Evolutionary conservation across 1,140 invertebrate species (phyloP).

Genomic region (Grapholita molesta): DNA sequence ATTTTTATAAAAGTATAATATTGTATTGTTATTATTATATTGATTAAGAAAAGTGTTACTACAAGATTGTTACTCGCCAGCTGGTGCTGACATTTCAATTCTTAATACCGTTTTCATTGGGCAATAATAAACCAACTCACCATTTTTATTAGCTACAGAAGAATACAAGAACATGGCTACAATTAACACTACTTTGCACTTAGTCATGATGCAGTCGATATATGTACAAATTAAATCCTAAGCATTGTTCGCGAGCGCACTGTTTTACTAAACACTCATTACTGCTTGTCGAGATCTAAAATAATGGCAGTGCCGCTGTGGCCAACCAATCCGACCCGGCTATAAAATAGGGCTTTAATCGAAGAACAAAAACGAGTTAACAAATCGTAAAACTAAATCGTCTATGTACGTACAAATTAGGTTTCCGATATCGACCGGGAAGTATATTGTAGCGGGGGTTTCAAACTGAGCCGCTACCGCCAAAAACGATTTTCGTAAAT

Average conservation of each 20-base stretch:
- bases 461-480: too few species aligned
- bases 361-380: slow-evolving; percentile 1
- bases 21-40: too few species aligned
- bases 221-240: background rate
- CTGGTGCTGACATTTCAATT: too few species aligned
- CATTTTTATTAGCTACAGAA: background rate
- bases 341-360: background rate
- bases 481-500: too few species aligned
- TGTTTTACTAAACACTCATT: background rate
- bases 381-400: slow-evolving; percentile 15
- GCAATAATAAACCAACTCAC: background rate
- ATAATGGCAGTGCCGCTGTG: background rate
- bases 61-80: too few species aligned
- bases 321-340: background rate
- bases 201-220: background rate
- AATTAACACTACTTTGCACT: background rate
- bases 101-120: too few species aligned
- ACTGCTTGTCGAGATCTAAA: background rate
- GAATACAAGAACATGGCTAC: background rate
- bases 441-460: background rate
- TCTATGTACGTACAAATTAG: background rate
- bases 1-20: too few species aligned
- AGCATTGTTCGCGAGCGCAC: background rate
- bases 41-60: too few species aligned
- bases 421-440: background rate